A percentile compares a stretch with the other conserved stretches of the same genome.
Conservation (phyloP, 2,888 invertebrate genomes). For the Brenthis hecate region DNA sequence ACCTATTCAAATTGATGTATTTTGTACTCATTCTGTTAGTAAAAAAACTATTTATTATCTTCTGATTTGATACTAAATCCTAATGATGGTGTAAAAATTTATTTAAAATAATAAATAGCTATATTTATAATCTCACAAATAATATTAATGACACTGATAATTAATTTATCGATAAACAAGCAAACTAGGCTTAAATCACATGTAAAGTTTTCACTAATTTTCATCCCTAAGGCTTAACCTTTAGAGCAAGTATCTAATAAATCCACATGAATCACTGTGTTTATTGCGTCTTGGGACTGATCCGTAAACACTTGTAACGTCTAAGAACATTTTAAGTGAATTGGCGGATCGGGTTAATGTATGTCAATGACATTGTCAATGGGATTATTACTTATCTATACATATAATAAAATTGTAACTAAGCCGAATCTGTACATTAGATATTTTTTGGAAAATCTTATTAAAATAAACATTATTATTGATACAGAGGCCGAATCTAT, state of each 20-base stretch:
- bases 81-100: too few relatives aligned
- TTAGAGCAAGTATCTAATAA: background rate
- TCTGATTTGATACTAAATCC: background rate
- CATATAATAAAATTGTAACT: too few relatives aligned
- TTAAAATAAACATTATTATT: too few relatives aligned
- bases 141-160: too few relatives aligned
- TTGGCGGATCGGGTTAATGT: background rate
- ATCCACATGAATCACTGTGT: background rate
- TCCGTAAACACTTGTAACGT: constrained; percentile 2
- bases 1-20: background rate
- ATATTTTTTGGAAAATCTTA: too few relatives aligned
- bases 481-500: too few relatives aligned
- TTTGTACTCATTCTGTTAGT: background rate
- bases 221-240: constrained; percentile 4
- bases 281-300: constrained; percentile 3
- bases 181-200: background rate
- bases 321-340: constrained; percentile 3
- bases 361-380: background rate
- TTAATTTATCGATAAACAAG: background rate
- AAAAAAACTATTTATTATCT: background rate
- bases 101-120: too few relatives aligned
- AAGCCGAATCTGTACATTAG: too few relatives aligned
- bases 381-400: too few relatives aligned
- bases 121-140: too few relatives aligned
- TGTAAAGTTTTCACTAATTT: constrained; percentile 4